Base-by-base conservation (phyloP, 2,888 invertebrate genomes). In the Eutolmus rufibarbis region DNA sequence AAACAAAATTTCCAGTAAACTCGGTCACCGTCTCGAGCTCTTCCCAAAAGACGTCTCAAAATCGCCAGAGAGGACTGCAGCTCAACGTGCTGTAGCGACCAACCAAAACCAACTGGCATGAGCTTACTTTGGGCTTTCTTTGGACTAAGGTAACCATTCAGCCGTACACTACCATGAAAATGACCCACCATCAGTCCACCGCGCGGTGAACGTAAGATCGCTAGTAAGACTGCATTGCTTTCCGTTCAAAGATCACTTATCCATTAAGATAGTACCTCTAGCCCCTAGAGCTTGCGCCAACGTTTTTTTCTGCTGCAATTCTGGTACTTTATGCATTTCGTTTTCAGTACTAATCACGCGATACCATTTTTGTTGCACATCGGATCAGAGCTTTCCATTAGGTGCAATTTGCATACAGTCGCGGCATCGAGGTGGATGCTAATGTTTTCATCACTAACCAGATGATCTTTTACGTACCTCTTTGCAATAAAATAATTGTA, bases 51-150 rank as follows among this genome's bases (percentile, higher is more conserved):
- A 19, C 43, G 12, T 14, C 23, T 81, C 51, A 51, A 78, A n/a
- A 43, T 23, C 56, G 8, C 82, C 23, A 82, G 40, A 82, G 82
- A 82, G 31, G 37, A 57, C 82, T 57, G 57, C 57, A 56, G 66
- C 37, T 82, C 34, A 66, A 82, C 82, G 82, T 82, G 51, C 57
- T 82, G 57, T 12, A 82, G 16, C 66, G 82, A 82, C 57, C 14
- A 66, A 66, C 82, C 82, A 82, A 56, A 57, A 66, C 56, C 82
- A 82, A 82, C 82, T 82, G 82, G 66, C 82, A 28, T 37, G n/a
- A 57, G 37, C 82, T 56, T 51, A 34, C 19, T 82, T 82, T 56
- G 57, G 57, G 82, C 31, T 66, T 82, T 66, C 66, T 82, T 82
- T 46, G 57, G 82, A 57, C 66, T 19, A 37, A 37, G 57, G 57